These are phyloP conservation scores for Dipodomys merriami DNA, from an alignment of 2,113 vertebrate species.

Conservation along the genomic window DNA sequence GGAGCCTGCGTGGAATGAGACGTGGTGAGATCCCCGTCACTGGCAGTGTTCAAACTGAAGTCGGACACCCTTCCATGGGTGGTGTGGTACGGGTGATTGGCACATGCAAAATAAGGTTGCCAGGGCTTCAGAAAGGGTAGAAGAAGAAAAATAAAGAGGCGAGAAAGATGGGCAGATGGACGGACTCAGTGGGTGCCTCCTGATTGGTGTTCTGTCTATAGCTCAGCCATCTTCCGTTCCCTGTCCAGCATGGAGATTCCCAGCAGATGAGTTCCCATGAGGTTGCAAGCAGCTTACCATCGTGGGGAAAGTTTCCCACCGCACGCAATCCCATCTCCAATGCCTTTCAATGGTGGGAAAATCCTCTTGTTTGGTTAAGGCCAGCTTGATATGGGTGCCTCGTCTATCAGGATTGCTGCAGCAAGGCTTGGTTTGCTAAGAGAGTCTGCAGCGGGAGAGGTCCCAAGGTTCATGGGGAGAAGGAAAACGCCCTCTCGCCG, in stretches of 20 bases:
- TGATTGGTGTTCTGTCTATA: background rate
- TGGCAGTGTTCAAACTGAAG: background rate
- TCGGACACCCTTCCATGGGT: background rate
- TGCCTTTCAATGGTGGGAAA: background rate
- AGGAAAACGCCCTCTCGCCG: background rate
- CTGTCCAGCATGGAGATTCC: background rate
- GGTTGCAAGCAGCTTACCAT: background rate
- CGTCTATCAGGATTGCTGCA: background rate
- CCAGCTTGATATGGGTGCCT: conserved; percentile 65
- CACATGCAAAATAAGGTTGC: background rate
- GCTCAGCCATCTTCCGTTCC: background rate
- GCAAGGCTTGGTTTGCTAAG: conserved; percentile 47
- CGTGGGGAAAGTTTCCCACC: background rate
- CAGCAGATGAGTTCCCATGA: background rate
- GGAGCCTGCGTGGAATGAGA: background rate
- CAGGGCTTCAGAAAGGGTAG: too few relatives aligned
- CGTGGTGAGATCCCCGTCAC: background rate
- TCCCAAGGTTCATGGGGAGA: background rate
- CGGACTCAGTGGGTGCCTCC: too few relatives aligned
- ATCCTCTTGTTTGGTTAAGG: conserved; percentile 52
- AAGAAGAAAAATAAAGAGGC: background rate
- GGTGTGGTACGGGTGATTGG: background rate
- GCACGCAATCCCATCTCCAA: background rate
- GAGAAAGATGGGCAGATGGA: background rate
- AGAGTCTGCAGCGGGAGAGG: background rate